Percentiles rank a stretch among this genome's conserved stretches.
These are phyloP conservation scores for Drosophila fulvimacula DNA, from an alignment of 2,888 invertebrate species.

Conservation along the genomic window DNA sequence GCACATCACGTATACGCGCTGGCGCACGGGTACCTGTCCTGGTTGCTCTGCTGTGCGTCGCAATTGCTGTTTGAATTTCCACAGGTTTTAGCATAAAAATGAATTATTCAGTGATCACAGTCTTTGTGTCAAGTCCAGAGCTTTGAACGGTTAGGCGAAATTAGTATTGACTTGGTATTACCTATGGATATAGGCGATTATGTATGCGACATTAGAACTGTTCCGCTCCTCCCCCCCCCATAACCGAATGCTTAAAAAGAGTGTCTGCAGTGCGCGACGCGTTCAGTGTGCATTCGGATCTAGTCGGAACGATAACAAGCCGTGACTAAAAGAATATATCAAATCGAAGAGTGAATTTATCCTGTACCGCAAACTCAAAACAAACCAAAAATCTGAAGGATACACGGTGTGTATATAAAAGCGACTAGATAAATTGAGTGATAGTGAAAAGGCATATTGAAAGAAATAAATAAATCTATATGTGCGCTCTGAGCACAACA, in stretches of 20 bases:
- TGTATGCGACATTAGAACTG: constrained; percentile 48
- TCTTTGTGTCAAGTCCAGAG: constrained; percentile 49
- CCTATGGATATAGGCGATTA: constrained; percentile 63
- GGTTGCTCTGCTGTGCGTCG: constrained; percentile 38
- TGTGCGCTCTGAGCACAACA: constrained; percentile 12
- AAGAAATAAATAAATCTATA: background rate
- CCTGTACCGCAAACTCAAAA: constrained; percentile 16
- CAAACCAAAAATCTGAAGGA: constrained; percentile 4
- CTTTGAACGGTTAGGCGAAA: constrained; percentile 1
- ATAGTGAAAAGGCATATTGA: background rate
- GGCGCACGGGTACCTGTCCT: constrained; percentile 38
- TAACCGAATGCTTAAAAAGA: constrained; percentile 62
- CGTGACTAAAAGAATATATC: constrained; percentile 28
- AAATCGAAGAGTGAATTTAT: constrained; percentile 4
- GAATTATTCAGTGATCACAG: constrained; percentile 64
- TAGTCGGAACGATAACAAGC: constrained; percentile 51
- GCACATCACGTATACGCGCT: background rate
- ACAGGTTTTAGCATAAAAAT: constrained; percentile 59
- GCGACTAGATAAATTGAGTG: constrained; percentile 1
- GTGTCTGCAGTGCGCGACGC: constrained; percentile 44
- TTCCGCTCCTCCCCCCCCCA: constrained; percentile 17
- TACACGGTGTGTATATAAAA: background rate
- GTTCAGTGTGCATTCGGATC: constrained; percentile 70
- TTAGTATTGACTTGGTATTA: constrained; percentile 30
- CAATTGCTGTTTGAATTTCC: constrained; percentile 48